Conservation (phyloP, 1,140 invertebrate genomes). For the Bicyclus anynana region DNA sequence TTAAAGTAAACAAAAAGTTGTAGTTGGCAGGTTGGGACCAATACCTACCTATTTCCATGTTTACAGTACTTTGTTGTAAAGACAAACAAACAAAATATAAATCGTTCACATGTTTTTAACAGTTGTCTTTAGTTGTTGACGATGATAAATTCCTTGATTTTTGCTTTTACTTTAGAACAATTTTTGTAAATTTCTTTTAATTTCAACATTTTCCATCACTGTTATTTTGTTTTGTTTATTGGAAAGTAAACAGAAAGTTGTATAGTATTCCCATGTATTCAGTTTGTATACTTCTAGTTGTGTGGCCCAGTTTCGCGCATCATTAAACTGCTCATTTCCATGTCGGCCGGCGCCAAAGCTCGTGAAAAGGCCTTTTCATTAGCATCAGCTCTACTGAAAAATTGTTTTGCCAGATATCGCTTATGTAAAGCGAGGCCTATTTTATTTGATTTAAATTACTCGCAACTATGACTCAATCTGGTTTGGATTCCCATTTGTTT, state of each 20-base stretch:
- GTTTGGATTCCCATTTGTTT: not conserved
- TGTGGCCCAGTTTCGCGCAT: conserved; percentile 48
- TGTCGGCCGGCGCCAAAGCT: conserved; percentile 60
- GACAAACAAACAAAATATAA: too few relatives aligned
- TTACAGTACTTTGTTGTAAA: too few relatives aligned
- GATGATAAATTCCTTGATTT: conserved; percentile 27
- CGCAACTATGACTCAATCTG: conserved; percentile 13
- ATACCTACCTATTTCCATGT: too few relatives aligned
- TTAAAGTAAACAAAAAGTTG: too few relatives aligned
- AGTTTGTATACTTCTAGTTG: conserved; percentile 33
- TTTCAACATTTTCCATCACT: not conserved
- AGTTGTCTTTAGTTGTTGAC: too few relatives aligned
- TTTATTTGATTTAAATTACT: conserved; percentile 26
- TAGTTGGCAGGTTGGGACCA: too few relatives aligned
- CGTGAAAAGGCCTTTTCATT: conserved; percentile 73
- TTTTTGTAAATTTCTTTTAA: not conserved
- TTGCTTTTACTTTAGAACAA: not conserved
- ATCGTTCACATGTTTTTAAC: too few relatives aligned
- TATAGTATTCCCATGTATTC: conserved; percentile 8
- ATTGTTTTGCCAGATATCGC: conserved; percentile 50
- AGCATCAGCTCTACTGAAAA: conserved; percentile 66
- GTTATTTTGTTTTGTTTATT: not conserved
- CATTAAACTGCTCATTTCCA: conserved; percentile 62
- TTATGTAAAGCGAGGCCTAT: conserved; percentile 29
- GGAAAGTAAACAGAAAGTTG: not conserved